Evolutionary conservation across 2,888 invertebrate genomes (phyloP).

Genomic region (Agrilus mali): DNA sequence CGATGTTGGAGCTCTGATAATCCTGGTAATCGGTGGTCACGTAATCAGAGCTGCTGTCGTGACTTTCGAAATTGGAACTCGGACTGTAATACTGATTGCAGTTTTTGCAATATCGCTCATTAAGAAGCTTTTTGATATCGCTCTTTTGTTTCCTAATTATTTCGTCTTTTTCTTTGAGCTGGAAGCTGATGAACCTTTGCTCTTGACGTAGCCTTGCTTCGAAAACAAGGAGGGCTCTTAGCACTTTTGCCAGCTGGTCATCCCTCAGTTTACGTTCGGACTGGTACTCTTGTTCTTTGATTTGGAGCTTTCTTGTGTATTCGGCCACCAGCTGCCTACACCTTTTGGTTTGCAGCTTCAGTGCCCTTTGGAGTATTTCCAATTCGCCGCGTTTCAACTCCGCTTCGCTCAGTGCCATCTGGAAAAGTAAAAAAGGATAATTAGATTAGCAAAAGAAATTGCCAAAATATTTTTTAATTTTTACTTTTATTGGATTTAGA

Average conservation of each 20-base stretch:
- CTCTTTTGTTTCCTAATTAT: slow-evolving; percentile 56
- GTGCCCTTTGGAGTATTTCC: slow-evolving; percentile 51
- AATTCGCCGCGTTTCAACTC: slow-evolving; percentile 50
- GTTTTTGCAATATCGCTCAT: slow-evolving; percentile 34
- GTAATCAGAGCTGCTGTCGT: slow-evolving; percentile 32
- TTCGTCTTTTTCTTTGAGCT: slow-evolving; percentile 57
- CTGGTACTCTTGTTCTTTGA: slow-evolving; percentile 45
- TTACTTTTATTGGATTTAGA: no score
- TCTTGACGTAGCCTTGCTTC: slow-evolving; percentile 62
- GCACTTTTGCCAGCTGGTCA: slow-evolving; percentile 56
- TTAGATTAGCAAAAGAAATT: slow-evolving; percentile 3
- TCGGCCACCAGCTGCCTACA: slow-evolving; percentile 57
- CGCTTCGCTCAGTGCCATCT: slow-evolving; percentile 53
- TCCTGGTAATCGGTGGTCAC: slow-evolving; percentile 28
- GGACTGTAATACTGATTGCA: slow-evolving; percentile 29
- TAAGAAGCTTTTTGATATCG: slow-evolving; percentile 52
- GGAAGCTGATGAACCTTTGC: slow-evolving; percentile 55
- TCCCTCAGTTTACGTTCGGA: slow-evolving; percentile 52
- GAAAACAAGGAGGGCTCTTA: slow-evolving; percentile 55
- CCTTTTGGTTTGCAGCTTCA: slow-evolving; percentile 51
- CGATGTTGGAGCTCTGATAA: slow-evolving; percentile 30
- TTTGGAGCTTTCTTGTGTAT: slow-evolving; percentile 45
- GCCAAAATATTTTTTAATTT: no score
- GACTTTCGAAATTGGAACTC: slow-evolving; percentile 25
- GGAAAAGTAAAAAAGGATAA: slow-evolving; percentile 31